Base-by-base conservation (phyloP, 2,797 vertebrate genomes). In the Macropus fuliginosus region DNA sequence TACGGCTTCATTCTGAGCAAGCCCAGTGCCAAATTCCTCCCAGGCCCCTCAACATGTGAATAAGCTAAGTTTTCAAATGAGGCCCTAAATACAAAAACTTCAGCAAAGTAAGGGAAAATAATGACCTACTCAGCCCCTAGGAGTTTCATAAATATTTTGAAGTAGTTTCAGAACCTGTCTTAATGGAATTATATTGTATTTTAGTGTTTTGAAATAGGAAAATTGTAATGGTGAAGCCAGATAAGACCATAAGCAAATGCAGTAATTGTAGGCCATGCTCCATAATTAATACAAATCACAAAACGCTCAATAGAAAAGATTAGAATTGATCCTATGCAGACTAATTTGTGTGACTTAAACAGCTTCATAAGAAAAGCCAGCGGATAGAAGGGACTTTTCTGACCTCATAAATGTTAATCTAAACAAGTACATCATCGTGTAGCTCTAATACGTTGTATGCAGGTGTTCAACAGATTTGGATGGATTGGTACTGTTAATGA, bases 261-360 rank as follows among this genome's bases (percentile, higher is more conserved):
- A 97, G 93, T 98, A 98, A 98, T 98, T 98, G 98, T 89, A 98
- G 96, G 54, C 28, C 96, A 97, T 97, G 98, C 98, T 98, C 96
- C 96, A 97, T 98, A 98, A 98, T 98, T 98, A 98, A 98, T 98
- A 97, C 94, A 97, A 96, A 95, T 94, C 95, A 97, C 34, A 98
- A 98, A 98, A 97, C 94, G 97, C 52, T 98, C 96, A 97, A 95
- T 96, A 98, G 57, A 98, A 98, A 98, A 98, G 87, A 98, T 98
- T 98, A 97, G 21, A 98, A 98, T 16, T 98, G 93, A 98, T 97
- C 97, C 54, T 96, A 96, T 54, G 46, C 94, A 98, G 98, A 98
- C 97, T 98, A 98, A 98, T 97, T 98, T 55, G 27, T 54, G 93
- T 92, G 9, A 97, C 16, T 97, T 97, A 96, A 55, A 97, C 40